These are phyloP conservation scores for Hiodon tergisus DNA, from an alignment of 2,113 vertebrate species.

Conservation along the genomic window DNA sequence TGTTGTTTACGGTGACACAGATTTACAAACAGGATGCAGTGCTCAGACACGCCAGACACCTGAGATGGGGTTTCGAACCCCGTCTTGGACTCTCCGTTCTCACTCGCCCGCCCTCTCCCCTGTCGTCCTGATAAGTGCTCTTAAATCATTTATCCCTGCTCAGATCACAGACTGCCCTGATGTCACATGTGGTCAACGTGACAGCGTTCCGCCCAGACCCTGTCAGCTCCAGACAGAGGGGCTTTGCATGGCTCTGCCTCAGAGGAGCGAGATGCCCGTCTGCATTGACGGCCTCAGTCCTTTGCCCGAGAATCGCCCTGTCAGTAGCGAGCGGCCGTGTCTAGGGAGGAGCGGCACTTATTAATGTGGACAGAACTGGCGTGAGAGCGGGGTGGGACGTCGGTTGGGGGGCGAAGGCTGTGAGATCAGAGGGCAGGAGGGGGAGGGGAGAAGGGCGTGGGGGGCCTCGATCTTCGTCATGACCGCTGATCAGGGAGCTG, in stretches of 20 bases:
- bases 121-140: background rate
- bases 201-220: background rate
- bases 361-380: constrained; percentile 13
- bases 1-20: too few relatives aligned
- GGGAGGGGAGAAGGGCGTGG: too few relatives aligned
- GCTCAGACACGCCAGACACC: background rate
- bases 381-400: background rate
- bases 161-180: background rate
- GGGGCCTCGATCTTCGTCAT: background rate
- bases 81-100: background rate
- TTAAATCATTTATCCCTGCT: constrained; percentile 5
- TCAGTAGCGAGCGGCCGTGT: background rate
- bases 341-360: constrained; percentile 12
- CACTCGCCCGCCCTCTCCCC: background rate
- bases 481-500: constrained; percentile 5
- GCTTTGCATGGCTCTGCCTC: constrained; percentile 4
- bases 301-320: background rate
- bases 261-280: constrained; percentile 8
- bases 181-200: background rate
- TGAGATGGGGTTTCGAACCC: background rate
- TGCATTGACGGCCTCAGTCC: constrained; percentile 1
- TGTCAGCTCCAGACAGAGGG: background rate
- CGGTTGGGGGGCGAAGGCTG: too few relatives aligned
- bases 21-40: background rate
- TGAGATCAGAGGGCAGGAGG: too few relatives aligned